These are phyloP conservation scores for Melanotaenia nigrans DNA, from an alignment of 2,797 vertebrate genomes.

Conservation along the genomic window DNA sequence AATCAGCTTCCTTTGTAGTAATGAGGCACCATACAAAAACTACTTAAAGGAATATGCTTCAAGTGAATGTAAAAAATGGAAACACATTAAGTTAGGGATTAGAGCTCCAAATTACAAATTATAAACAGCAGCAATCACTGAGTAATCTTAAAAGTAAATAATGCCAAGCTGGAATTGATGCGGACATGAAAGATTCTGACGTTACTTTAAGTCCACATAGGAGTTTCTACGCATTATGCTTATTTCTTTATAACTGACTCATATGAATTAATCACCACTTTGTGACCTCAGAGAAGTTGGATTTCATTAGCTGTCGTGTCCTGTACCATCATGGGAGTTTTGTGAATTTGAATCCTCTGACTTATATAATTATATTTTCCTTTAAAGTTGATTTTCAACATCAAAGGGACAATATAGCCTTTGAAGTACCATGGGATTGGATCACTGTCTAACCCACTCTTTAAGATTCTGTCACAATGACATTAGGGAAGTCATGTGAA, in stretches of 20 bases:
- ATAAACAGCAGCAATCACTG: not conserved
- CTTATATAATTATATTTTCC: constrained; percentile 83
- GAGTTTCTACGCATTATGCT: constrained; percentile 24
- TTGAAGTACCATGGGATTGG: constrained; percentile 87
- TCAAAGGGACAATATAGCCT: constrained; percentile 86
- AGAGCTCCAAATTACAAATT: not conserved
- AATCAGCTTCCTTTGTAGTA: no score
- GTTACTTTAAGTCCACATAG: constrained; percentile 23
- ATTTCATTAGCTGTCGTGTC: constrained; percentile 68
- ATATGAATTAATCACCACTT: constrained; percentile 56
- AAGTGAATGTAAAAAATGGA: not conserved
- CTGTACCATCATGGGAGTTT: constrained; percentile 70
- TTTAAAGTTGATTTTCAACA: constrained; percentile 85
- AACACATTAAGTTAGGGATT: not conserved
- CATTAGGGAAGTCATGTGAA: constrained; percentile 82
- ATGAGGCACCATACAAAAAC: not conserved
- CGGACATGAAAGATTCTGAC: constrained; percentile 10
- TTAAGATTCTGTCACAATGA: constrained; percentile 82
- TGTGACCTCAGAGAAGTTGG: constrained; percentile 61
- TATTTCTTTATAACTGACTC: constrained; percentile 33
- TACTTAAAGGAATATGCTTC: not conserved
- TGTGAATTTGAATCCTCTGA: constrained; percentile 78
- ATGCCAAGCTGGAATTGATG: not conserved
- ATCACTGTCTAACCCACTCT: constrained; percentile 84
- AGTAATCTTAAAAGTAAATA: not conserved